Evolutionary conservation across 1,140 invertebrate genomes (phyloP), one percentile per base, ranked within the genome.

Genomic region (Drosophila rufa): DNA sequence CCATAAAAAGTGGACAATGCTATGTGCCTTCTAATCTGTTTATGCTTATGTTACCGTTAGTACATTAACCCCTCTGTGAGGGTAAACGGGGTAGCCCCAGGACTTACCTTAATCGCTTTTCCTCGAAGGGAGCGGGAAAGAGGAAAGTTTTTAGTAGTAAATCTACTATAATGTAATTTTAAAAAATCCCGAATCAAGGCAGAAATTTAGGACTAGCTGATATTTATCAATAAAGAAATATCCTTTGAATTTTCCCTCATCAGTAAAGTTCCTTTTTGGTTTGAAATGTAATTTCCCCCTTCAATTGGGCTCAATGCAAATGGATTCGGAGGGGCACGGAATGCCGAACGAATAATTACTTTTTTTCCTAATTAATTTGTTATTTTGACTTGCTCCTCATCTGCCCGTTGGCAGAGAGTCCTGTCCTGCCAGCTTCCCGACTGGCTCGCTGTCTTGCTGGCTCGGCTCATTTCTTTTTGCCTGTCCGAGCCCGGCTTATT

Each of bases 281-380:
- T 55, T 62, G 27, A 55, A 70, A 66, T 61, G 53, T 79, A 75
- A 67, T 75, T 79, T 66, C 19, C 36, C 36, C 40, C 38, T 71
- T 71, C 51, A 75, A 79, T 79, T 71, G 70, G 27, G 27, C 66
- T 69, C 71, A 73, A 65, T 66, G 51, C 60, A 67, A 86, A 79
- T 75, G 60, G 61, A 62, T 61, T 66, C 45, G 8, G n/a, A 22
- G 36, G 47, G 22, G 27, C 14, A n/a, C 15, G 55, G 65, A 70
- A 67, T 45, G 40, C 42, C 57, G 45, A 22, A 15, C 42, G 50
- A 83, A 75, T 87, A 87, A 89, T 83, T 89, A 69, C 83, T 69
- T 83, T 82, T 82, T 86, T 61, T 89, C 64, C 78, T 89, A 89
- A 89, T 84, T 90, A 90, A 90, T 90, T 89, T 90, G 81, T 81